Base-by-base conservation (phyloP, 2,113 vertebrate species). In the Corythornis cristatus region DNA sequence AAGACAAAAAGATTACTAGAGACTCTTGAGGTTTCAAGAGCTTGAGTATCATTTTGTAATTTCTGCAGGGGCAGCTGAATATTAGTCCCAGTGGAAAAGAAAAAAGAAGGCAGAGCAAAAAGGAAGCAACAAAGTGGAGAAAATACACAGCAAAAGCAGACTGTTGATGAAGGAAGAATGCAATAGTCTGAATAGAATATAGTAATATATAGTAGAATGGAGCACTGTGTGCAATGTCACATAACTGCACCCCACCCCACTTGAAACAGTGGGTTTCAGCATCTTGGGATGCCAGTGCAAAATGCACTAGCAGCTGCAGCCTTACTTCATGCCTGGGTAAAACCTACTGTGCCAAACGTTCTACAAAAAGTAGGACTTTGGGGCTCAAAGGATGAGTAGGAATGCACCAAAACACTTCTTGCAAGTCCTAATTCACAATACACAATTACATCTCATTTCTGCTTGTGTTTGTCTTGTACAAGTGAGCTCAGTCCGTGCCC, bases 301-400 rank as follows among this genome's bases (percentile, higher is more conserved):
- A 33, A 26, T 76, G 46, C 13, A 18, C n/a, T 70, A 77, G 68
- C 42, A 77, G 64, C 70, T 73, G 9, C 19, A 72, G 25, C 28
- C 37, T 71, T 11, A 15, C 11, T 15, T 53, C 22, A 40, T 53
- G 45, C 33, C 25, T 12, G 19, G 25, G 22, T 11, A 80, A 78
- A 86, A 48, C 6, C 33, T 21, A 7, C 1, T 0, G 3, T 15
- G 18, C 25, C 33, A 78, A 35, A 35, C 5, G 5, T 43, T 31
- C 72, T 57, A 22, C 22, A 65, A 22, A 74, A 85, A 56, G 4
- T 20, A 35, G 3, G 15, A 18, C 20, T 21, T 46, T 10, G 9
- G 23, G 48, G 7, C 43, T 28, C 35, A 54, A 35, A 61, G 33
- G 22, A 11, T 7, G 33, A 60, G 18, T 3, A 83, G 14, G 48